Percentiles rank a stretch among this genome's conserved stretches.
phyloP scores from a whole-genome alignment of 2,888 invertebrate species.

The Drosophila leonis region DNA sequence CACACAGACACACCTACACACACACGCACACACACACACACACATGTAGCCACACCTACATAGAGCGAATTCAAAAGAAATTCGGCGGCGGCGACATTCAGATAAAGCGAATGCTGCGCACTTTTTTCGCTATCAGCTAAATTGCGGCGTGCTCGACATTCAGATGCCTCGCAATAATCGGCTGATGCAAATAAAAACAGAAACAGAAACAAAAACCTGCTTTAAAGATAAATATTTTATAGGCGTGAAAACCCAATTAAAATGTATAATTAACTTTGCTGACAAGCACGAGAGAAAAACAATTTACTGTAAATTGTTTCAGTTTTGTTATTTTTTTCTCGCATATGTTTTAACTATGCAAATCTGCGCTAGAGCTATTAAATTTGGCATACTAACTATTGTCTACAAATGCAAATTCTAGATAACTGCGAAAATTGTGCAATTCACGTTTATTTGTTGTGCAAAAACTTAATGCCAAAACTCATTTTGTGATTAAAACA shows the following conservation, averaged over 20 bases:
- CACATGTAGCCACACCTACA: conserved; percentile 15
- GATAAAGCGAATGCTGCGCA: conserved; percentile 73
- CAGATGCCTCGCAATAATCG: conserved; percentile 41
- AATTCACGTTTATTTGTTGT: conserved; percentile 3
- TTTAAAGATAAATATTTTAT: conserved; percentile 20
- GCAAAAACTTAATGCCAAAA: not conserved
- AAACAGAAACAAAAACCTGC: conserved; percentile 1
- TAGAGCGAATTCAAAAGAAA: conserved; percentile 31
- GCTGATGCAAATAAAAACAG: conserved; percentile 4
- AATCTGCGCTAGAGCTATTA: not conserved
- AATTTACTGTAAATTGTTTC: not conserved
- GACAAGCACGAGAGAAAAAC: not conserved
- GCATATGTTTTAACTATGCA: not conserved
- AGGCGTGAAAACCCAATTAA: conserved; percentile 1
- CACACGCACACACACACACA: conserved; percentile 8
- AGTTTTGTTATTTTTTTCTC: not conserved
- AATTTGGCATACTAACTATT: not conserved
- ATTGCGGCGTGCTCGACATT: conserved; percentile 32
- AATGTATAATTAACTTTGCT: conserved; percentile 10
- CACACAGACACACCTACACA: conserved; percentile 15
- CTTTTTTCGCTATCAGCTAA: conserved; percentile 64
- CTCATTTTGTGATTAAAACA: not conserved
- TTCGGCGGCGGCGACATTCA: conserved; percentile 68
- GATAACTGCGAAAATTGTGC: not conserved
- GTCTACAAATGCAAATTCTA: conserved; percentile 3